Base-by-base conservation (phyloP, 2,888 invertebrate species). In the Dilophus febrilis region DNA sequence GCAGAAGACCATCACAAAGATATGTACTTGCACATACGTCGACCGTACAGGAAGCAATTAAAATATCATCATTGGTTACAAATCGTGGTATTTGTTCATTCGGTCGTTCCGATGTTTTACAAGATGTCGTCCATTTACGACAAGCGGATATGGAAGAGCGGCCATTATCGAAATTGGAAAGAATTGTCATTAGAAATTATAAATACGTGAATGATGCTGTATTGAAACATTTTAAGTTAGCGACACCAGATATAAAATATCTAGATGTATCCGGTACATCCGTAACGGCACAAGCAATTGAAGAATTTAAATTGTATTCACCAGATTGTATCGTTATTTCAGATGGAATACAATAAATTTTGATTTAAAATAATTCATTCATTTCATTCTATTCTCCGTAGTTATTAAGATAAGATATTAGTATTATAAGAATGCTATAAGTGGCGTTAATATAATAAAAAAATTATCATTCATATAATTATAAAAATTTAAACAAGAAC, bases 251-350 rank as follows among this genome's bases (percentile, higher is more conserved):
- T 40, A 53, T 81, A 12, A 53, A 61, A 7, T 59, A 59, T 18
- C 53, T 85, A 1, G 81, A 85, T 55, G 69, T 85, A 2, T 72
- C 72, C 0, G 71, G 73, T 1, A 79, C 80, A 0, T 64, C 66
- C 2, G 75, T 83, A 0, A 77, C 78, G 0, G 54, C 55, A 6
- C 51, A 58, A 0, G 82, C 76, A 0, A 66, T 81, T 0, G 64
- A 66, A n/a, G 57, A 60, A 1, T 84, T 82, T 46, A 68, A 66
- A 37, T 59, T 58, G 1, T 50, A 65, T 1, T 66, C 76, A 41
- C 75, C 77, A 0, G 67, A 74, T 26, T 75, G 74, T 46, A 58
- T 67, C 36, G 61, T 77, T 13, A 47, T 67, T 22, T 60, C 59
- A 12, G n/a, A n/a, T n/a, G n/a, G n/a, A n/a, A n/a, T n/a, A n/a